Conservation (phyloP, 2,113 vertebrate species). For the Colossoma macropomum region DNA sequence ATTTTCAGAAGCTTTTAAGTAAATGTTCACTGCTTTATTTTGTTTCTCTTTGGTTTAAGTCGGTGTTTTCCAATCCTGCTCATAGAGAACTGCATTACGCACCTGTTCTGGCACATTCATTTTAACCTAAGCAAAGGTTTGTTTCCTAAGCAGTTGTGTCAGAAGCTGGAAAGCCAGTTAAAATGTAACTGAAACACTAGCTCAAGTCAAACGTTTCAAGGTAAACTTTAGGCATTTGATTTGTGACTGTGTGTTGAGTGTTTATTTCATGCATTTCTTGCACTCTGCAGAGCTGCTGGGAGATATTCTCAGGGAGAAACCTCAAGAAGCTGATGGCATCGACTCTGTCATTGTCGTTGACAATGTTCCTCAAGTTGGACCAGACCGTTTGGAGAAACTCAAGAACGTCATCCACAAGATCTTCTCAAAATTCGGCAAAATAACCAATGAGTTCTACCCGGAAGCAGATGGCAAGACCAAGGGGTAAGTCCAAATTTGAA, state of each 20-base stretch:
- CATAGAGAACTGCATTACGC: too few species aligned
- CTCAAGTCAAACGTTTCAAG: too few species aligned
- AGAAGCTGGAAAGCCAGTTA: background rate
- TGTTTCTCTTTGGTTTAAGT: too few species aligned
- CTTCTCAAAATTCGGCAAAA: slow-evolving; percentile 98
- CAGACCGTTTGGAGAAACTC: slow-evolving; percentile 92
- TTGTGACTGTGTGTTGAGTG: too few species aligned
- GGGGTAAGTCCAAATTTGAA: slow-evolving; percentile 77
- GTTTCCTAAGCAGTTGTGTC: background rate
- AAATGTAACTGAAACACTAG: too few species aligned
- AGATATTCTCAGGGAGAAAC: slow-evolving; percentile 89
- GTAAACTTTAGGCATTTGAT: too few species aligned
- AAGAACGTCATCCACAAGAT: slow-evolving; percentile 98
- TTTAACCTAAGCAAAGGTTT: background rate
- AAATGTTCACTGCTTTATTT: too few species aligned
- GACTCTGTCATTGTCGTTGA: slow-evolving; percentile 96
- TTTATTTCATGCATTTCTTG: background rate
- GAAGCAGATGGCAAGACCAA: slow-evolving; percentile 92
- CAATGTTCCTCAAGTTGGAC: slow-evolving; percentile 95
- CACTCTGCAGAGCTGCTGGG: slow-evolving; percentile 79
- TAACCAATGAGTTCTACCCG: slow-evolving; percentile 96
- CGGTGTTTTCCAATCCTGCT: too few species aligned
- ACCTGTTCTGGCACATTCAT: too few species aligned
- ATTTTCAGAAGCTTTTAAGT: too few species aligned
- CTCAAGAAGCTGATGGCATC: slow-evolving; percentile 94